Conservation (phyloP, 2,888 invertebrate species). For the Hedychridium roseum region DNA sequence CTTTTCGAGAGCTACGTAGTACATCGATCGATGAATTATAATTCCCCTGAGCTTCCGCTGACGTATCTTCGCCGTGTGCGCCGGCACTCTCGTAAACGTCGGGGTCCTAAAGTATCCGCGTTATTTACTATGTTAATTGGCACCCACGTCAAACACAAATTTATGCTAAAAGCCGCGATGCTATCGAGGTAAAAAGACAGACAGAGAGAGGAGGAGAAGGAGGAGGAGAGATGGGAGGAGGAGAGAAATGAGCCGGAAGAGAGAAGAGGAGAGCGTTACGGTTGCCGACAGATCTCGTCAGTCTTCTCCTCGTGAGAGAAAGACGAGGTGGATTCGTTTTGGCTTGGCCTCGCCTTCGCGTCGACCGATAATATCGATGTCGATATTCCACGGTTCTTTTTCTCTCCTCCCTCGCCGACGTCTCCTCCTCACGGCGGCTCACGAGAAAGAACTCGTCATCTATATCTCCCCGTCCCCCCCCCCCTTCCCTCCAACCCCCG, state of each 20-base stretch:
- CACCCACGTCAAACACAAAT: conserved; percentile 56
- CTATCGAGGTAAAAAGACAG: conserved; percentile 42
- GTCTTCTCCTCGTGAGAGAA: conserved; percentile 27
- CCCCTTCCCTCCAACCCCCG: background rate
- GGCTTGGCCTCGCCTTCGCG: conserved; percentile 7
- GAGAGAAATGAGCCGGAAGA: no score
- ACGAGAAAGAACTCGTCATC: no score
- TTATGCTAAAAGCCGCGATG: conserved; percentile 58
- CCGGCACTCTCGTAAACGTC: no score
- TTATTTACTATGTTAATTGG: conserved; percentile 59
- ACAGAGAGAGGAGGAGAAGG: no score
- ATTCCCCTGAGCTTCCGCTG: no score
- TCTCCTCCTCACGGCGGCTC: conserved; percentile 9
- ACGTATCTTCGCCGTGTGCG: no score
- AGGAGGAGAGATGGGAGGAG: no score
- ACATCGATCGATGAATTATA: no score
- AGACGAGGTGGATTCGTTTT: conserved; percentile 13
- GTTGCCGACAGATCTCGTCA: conserved; percentile 47
- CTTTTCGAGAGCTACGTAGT: no score
- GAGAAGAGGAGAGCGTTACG: conserved; percentile 34
- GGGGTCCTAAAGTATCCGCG: conserved; percentile 31
- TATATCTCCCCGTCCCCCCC: conserved; percentile 15
- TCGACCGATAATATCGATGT: conserved; percentile 40
- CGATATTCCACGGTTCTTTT: conserved; percentile 37
- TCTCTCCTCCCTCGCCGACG: conserved; percentile 18